Conservation (phyloP, 2,797 vertebrate genomes). For the Accipiter superciliosus region DNA sequence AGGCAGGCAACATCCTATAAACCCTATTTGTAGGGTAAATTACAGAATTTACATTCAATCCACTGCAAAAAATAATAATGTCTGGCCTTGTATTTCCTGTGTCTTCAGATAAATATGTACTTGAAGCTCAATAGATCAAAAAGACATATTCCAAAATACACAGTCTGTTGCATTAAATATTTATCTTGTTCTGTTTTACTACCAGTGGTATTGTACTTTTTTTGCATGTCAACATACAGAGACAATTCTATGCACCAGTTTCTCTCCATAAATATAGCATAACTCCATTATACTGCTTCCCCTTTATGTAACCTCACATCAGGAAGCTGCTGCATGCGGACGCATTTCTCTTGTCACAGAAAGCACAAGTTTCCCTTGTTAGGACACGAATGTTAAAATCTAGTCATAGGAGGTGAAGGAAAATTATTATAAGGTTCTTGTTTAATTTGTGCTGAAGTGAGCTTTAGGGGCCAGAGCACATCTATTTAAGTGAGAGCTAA, state of each 20-base stretch:
- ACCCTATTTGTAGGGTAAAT: neutral
- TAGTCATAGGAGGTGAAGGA: neutral
- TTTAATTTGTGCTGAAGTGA: neutral
- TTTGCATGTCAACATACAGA: neutral
- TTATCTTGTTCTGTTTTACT: neutral
- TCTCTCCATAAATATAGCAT: neutral
- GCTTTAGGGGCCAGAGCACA: neutral
- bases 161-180: neutral
- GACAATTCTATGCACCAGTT: neutral
- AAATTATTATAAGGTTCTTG: neutral
- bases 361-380: neutral
- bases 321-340: neutral
- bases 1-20: neutral
- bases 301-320: neutral
- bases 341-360: neutral
- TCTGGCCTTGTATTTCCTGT: neutral
- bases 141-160: neutral
- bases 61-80: neutral
- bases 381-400: neutral
- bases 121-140: neutral
- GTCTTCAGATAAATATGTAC: neutral
- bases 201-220: neutral
- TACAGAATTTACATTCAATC: neutral
- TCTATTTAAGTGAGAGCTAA: neutral
- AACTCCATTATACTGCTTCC: neutral